Percentiles rank a stretch among this genome's conserved stretches.
phyloP scores from a whole-genome alignment of 2,888 invertebrate species.

The Andrena chrysosceles region DNA sequence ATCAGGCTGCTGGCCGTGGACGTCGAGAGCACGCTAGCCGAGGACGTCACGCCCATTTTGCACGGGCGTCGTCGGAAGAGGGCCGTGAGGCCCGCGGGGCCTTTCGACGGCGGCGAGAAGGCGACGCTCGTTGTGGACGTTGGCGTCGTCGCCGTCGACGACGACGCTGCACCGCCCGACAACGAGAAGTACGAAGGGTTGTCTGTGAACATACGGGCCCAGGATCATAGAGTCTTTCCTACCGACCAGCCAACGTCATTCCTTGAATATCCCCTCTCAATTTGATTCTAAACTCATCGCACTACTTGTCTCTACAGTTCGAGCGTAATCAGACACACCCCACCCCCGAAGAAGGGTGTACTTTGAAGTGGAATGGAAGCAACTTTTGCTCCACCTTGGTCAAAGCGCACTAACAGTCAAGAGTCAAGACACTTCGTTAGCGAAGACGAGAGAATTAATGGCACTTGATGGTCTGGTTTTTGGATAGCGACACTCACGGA shows the following conservation, averaged over 20 bases:
- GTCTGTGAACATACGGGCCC: conserved; percentile 87
- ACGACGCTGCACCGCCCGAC: conserved; percentile 81
- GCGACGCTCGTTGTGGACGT: conserved; percentile 47
- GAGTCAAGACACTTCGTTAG: no score
- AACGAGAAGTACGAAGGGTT: conserved; percentile 92
- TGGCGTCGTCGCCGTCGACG: conserved; percentile 60
- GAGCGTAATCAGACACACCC: no score
- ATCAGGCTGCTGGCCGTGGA: conserved; percentile 74
- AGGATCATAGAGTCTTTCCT: conserved; percentile 47
- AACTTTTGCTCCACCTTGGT: no score
- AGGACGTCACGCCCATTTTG: conserved; percentile 78
- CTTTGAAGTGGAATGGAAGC: no score
- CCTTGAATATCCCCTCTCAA: conserved; percentile 10
- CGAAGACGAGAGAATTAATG: no score
- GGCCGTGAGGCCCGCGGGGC: conserved; percentile 77
- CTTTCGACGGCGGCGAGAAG: conserved; percentile 55
- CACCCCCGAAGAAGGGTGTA: no score
- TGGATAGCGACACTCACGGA: no score
- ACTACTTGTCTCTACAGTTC: background rate
- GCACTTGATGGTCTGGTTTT: no score
- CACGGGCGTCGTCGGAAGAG: conserved; percentile 69
- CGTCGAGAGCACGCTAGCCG: conserved; percentile 72
- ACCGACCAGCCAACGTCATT: background rate
- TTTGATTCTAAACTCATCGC: background rate
- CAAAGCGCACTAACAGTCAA: no score